These are phyloP conservation scores for Hetaerina titia DNA, from an alignment of 2,888 invertebrate species.

Conservation along the genomic window DNA sequence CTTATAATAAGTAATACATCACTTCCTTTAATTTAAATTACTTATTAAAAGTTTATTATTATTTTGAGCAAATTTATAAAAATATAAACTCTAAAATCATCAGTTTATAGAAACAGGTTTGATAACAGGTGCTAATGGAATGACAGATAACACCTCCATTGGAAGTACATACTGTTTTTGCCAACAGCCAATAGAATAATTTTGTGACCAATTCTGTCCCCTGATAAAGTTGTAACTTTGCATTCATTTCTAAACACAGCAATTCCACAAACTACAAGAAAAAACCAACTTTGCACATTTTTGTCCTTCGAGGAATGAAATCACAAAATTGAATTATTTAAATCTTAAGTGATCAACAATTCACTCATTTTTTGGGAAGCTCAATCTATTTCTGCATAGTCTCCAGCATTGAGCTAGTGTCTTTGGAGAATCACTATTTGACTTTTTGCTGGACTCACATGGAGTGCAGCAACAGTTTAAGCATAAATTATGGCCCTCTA, in stretches of 20 bases:
- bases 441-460: neutral
- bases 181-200: constrained; percentile 2
- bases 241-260: neutral
- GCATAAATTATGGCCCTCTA: constrained; percentile 5
- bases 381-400: constrained; percentile 19
- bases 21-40: neutral
- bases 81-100: constrained; percentile 33
- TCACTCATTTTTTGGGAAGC: neutral
- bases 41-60: neutral
- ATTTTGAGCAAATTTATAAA: constrained; percentile 18
- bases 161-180: constrained; percentile 12
- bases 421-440: constrained; percentile 31
- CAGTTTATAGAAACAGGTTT: neutral
- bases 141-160: constrained; percentile 23
- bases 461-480: neutral
- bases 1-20: neutral
- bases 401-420: constrained; percentile 36
- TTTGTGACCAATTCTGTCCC: constrained; percentile 5
- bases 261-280: neutral
- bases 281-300: constrained; percentile 42
- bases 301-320: constrained; percentile 32
- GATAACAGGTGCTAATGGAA: neutral
- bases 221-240: neutral
- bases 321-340: neutral
- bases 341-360: constrained; percentile 28